phyloP scores from a whole-genome alignment of 2,113 vertebrate species.

The Thinocorus orbignyianus region DNA sequence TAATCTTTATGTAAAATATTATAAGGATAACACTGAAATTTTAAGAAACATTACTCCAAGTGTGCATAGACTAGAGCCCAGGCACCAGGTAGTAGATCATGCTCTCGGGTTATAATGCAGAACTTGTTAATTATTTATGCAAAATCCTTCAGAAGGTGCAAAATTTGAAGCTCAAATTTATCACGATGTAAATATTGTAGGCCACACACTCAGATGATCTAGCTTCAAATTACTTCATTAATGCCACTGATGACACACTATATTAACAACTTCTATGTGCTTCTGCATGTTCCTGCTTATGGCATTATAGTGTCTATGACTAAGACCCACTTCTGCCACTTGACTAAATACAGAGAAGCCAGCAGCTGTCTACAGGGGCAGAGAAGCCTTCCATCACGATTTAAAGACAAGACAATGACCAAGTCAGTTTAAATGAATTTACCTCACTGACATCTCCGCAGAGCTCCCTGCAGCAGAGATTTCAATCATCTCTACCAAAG shows the following conservation, averaged over 20 bases:
- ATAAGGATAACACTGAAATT: not conserved
- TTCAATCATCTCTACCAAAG: not conserved
- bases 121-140: not conserved
- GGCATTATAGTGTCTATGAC: not conserved
- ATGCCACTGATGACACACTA: not conserved
- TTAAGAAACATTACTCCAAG: not conserved
- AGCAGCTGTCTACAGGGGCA: not conserved
- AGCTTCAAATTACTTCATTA: not conserved
- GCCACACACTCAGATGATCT: not conserved
- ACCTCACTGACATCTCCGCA: not conserved
- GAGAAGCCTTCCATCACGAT: not conserved
- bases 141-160: not conserved
- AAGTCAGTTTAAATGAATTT: not conserved
- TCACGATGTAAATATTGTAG: not conserved
- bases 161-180: not conserved
- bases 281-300: not conserved
- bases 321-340: not conserved
- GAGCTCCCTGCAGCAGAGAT: not conserved
- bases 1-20: not conserved
- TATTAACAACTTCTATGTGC: not conserved
- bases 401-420: not conserved
- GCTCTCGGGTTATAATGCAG: not conserved
- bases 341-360: not conserved
- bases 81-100: not conserved
- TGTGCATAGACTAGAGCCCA: rapidly evolving